Percentiles rank a stretch among this genome's conserved stretches.
These are phyloP conservation scores for Apodemia mormo DNA, from an alignment of 2,888 invertebrate species.

Conservation along the genomic window DNA sequence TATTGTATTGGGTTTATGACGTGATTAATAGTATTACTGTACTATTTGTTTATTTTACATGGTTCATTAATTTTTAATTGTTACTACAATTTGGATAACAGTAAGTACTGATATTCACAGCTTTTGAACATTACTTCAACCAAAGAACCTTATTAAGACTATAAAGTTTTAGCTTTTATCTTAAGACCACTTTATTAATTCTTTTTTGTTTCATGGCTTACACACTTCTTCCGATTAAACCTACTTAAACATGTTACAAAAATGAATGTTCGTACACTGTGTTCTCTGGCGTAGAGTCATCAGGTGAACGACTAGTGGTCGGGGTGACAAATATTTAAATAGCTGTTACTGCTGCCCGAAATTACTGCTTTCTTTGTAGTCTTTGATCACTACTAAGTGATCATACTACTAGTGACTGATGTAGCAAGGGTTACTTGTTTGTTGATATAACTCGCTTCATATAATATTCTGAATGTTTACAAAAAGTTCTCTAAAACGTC, in stretches of 20 bases:
- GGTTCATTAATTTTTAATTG: constrained; percentile 11
- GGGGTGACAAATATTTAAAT: not conserved
- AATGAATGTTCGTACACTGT: not conserved
- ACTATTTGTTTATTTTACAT: constrained; percentile 11
- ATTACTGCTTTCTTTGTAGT: not conserved
- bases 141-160: not conserved
- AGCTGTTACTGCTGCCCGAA: not conserved
- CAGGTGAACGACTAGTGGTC: not conserved
- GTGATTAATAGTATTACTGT: constrained; percentile 2
- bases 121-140: not conserved
- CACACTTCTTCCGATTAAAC: not conserved
- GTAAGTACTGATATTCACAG: not conserved
- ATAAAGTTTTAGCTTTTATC: not conserved
- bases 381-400: not conserved
- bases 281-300: not conserved
- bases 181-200: not conserved
- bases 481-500: too few species aligned
- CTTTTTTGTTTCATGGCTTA: not conserved
- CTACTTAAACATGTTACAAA: not conserved
- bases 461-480: too few species aligned
- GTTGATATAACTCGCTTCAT: too few species aligned
- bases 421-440: not conserved
- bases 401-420: too few species aligned
- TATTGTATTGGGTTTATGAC: constrained; percentile 5
- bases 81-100: not conserved